These are phyloP conservation scores for Paracentrotus lividus DNA, from an alignment of 53 echinoderm and acorn worm species.

Conservation along the genomic window DNA sequence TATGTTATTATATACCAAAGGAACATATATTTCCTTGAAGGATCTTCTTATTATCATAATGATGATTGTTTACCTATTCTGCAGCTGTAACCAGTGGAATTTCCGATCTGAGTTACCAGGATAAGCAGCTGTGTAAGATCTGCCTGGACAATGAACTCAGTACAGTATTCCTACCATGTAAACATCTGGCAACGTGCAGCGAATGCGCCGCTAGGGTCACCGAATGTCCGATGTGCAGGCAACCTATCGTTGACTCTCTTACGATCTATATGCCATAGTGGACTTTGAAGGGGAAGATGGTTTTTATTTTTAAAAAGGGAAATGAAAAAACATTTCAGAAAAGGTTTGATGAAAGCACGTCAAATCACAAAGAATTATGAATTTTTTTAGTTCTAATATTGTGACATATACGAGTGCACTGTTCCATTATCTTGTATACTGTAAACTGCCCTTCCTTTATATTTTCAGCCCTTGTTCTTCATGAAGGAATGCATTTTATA, in stretches of 20 bases:
- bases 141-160: conserved; percentile 84
- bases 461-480: no score
- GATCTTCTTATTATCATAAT: neutral
- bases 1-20: no score
- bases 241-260: conserved; percentile 31
- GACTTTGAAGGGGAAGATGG: no score
- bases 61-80: neutral
- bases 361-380: no score
- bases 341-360: no score
- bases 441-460: no score
- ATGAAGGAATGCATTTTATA: no score
- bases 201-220: conserved; percentile 67
- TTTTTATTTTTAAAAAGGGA: no score
- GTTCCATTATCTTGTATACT: no score
- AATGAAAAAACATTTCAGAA: no score
- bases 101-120: conserved; percentile 40
- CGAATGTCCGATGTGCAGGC: conserved; percentile 80
- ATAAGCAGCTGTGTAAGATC: conserved; percentile 86
- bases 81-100: conserved; percentile 10
- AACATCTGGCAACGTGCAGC: conserved; percentile 85
- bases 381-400: no score
- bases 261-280: conserved; percentile 44
- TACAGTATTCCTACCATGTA: conserved; percentile 80
- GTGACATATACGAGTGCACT: no score
- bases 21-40: neutral